phyloP scores from a whole-genome alignment of 2,797 vertebrate species.

The Sebastes matsubarae region DNA sequence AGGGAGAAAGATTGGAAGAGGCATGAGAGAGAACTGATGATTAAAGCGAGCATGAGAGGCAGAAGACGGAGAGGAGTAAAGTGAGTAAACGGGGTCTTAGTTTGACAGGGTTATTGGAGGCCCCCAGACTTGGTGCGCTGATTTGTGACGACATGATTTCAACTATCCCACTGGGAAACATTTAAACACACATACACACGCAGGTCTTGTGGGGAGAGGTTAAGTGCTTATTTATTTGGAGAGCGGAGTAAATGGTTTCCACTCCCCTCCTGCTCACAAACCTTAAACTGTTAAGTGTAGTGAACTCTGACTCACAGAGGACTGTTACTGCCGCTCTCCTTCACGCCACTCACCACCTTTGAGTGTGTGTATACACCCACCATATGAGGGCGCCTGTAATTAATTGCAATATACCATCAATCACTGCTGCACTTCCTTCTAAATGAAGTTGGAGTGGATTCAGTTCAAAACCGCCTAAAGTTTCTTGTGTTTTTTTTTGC shows the following conservation, averaged over 20 bases:
- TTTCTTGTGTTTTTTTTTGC: background rate
- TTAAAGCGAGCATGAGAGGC: conserved; percentile 39
- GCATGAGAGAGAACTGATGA: background rate
- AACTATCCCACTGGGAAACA: conserved; percentile 54
- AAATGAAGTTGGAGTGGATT: background rate
- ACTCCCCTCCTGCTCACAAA: conserved; percentile 70
- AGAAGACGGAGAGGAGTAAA: conserved; percentile 37
- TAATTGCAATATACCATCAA: background rate
- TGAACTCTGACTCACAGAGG: conserved; percentile 74
- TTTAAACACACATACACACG: conserved; percentile 65
- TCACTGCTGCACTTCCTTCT: background rate
- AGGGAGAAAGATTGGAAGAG: conserved; percentile 4
- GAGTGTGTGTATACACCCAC: conserved; percentile 18
- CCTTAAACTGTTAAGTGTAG: conserved; percentile 80
- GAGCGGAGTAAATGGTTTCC: conserved; percentile 78
- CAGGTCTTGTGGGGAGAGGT: conserved; percentile 75
- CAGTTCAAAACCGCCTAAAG: background rate
- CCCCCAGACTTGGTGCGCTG: conserved; percentile 54
- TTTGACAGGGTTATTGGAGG: conserved; percentile 75
- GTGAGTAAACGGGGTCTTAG: conserved; percentile 56
- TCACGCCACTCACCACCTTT: conserved; percentile 30
- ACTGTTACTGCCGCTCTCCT: conserved; percentile 53
- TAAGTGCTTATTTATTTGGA: conserved; percentile 84
- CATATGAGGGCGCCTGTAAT: background rate
- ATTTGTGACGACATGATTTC: conserved; percentile 75